Percentiles rank a stretch among this genome's conserved stretches.
phyloP scores from a whole-genome alignment of 2,113 vertebrate genomes.

The Pandion haliaetus region DNA sequence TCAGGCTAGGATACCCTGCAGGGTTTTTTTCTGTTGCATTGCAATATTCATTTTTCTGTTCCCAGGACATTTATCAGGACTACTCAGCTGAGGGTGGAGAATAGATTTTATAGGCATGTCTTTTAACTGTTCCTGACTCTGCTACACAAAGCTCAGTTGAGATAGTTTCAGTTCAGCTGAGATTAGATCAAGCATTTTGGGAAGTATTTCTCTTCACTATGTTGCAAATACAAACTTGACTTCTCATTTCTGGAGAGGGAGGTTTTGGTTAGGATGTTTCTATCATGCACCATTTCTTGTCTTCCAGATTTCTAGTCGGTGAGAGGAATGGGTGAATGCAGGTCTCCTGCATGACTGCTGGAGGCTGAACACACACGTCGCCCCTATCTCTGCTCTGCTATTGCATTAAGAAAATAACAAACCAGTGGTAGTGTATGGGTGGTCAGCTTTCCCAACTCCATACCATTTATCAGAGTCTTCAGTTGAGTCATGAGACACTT shows the following conservation, averaged over 20 bases:
- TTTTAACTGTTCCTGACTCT: background rate
- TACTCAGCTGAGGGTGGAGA: background rate
- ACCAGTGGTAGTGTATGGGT: background rate
- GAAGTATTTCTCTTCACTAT: background rate
- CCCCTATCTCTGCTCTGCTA: background rate
- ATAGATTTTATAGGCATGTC: background rate
- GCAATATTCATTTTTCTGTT: constrained; percentile 39
- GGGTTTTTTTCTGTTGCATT: background rate
- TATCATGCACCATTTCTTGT: background rate
- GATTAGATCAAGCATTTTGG: background rate
- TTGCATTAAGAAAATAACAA: background rate
- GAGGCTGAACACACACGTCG: background rate
- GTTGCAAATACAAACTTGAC: background rate
- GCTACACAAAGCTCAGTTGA: background rate
- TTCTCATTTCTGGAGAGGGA: background rate
- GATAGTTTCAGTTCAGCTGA: background rate
- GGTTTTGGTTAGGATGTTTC: background rate
- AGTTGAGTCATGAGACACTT: accelerated
- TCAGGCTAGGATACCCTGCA: background rate
- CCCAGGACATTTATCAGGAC: background rate
- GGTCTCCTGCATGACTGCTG: background rate
- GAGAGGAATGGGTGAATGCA: background rate
- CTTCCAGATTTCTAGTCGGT: background rate
- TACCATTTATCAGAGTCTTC: background rate
- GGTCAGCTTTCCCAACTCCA: background rate